These are phyloP conservation scores for Nephrotoma appendiculata DNA, from an alignment of 2,888 invertebrate genomes.

Conservation along the genomic window DNA sequence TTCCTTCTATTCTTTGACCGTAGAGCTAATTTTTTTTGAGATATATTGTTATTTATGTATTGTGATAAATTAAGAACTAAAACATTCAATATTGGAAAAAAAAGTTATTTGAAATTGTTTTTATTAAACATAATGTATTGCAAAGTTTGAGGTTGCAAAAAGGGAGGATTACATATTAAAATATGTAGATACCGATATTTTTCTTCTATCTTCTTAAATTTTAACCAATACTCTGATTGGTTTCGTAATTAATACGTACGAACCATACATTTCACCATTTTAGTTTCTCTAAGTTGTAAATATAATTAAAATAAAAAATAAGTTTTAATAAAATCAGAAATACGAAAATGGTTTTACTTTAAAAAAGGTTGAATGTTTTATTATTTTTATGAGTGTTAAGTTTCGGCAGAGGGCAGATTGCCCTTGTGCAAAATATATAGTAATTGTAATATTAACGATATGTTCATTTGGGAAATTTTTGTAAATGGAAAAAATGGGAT, in stretches of 20 bases:
- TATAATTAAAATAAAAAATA: no score
- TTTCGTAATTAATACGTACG: no score
- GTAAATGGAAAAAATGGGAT: background rate
- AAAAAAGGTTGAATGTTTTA: background rate
- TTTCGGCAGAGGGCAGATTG: background rate
- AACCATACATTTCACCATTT: no score
- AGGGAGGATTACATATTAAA: no score
- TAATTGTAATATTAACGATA: background rate
- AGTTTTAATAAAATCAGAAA: no score
- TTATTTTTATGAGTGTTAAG: background rate
- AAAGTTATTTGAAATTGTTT: background rate
- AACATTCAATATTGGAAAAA: background rate
- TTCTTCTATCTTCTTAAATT: no score
- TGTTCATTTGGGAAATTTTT: background rate
- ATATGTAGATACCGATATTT: no score
- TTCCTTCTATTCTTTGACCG: background rate
- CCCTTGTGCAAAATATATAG: background rate
- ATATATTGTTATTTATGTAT: background rate
- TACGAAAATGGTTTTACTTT: no score
- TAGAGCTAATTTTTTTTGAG: background rate
- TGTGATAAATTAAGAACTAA: background rate
- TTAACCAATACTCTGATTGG: no score
- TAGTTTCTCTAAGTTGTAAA: no score
- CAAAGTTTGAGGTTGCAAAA: no score
- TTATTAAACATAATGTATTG: background rate